phyloP scores from a whole-genome alignment of 2,888 invertebrate species.

The Malacosoma neustria region DNA sequence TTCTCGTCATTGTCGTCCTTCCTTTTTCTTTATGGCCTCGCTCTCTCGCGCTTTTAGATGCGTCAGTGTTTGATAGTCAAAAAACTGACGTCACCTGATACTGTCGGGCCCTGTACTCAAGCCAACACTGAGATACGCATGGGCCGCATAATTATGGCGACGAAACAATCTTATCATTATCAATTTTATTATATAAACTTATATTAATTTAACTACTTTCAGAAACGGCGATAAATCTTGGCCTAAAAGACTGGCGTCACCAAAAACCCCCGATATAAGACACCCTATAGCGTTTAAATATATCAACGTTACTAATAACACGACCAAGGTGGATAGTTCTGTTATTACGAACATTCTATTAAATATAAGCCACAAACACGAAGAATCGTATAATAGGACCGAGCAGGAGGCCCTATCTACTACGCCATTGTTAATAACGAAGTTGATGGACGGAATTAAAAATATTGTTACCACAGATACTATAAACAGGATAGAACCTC shows the following conservation, averaged over 20 bases:
- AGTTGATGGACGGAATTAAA: conserved; percentile 39
- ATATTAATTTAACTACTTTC: too few relatives aligned
- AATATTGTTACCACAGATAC: conserved; percentile 37
- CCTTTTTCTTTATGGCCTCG: too few relatives aligned
- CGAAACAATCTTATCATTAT: too few relatives aligned
- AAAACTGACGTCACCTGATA: too few relatives aligned
- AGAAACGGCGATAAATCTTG: conserved; percentile 41
- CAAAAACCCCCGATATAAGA: conserved; percentile 19
- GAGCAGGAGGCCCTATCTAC: conserved; percentile 11
- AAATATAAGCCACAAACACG: not conserved
- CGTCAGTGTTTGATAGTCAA: too few relatives aligned
- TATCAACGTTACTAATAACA: conserved; percentile 15
- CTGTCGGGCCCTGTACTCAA: too few relatives aligned
- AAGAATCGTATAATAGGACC: not conserved
- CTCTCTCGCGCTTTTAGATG: too few relatives aligned
- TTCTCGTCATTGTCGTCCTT: too few relatives aligned
- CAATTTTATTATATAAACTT: not conserved
- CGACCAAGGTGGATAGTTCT: conserved; percentile 8
- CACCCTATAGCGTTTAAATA: conserved; percentile 18
- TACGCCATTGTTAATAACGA: conserved; percentile 37
- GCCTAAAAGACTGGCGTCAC: conserved; percentile 29
- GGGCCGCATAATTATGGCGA: too few relatives aligned
- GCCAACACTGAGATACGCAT: too few relatives aligned
- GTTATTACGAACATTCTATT: not conserved
- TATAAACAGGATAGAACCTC: conserved; percentile 31